Evolutionary conservation across 2,888 invertebrate species (phyloP).

Genomic region (Tholera decimalis): DNA sequence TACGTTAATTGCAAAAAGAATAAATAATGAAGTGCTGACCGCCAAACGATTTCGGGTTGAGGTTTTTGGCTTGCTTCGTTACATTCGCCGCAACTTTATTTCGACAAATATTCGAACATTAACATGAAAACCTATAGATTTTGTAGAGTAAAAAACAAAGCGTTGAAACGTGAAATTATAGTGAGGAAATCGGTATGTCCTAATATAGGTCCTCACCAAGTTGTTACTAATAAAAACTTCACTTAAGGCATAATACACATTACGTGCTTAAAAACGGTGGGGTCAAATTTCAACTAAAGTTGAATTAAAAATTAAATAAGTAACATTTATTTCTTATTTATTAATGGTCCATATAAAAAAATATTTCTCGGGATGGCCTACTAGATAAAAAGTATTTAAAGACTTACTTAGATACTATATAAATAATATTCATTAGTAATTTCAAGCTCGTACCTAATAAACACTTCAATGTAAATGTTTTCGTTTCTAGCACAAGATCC

Average conservation of each 20-base stretch:
- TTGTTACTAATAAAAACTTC: no score
- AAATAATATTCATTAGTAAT: neutral
- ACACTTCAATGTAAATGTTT: neutral
- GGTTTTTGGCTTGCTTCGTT: constrained; percentile 57
- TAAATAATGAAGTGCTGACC: constrained; percentile 66
- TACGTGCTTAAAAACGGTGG: no score
- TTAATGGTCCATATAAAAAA: no score
- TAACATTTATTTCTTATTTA: no score
- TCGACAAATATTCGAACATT: constrained; percentile 27
- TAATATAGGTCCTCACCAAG: no score
- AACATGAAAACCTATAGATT: constrained; percentile 18
- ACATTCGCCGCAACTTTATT: constrained; percentile 29
- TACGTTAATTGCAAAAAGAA: constrained; percentile 62
- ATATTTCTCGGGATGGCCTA: no score
- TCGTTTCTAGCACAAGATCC: neutral
- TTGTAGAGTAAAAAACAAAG: neutral
- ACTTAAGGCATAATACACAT: no score
- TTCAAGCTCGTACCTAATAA: neutral
- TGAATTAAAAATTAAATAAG: no score
- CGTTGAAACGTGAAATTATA: no score
- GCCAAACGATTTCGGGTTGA: constrained; percentile 57
- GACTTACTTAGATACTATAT: neutral
- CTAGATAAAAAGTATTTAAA: no score
- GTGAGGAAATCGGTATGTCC: no score
- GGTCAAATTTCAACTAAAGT: no score